These are phyloP conservation scores for Pavo muticus DNA, from an alignment of 2,113 vertebrate genomes.

Conservation along the genomic window DNA sequence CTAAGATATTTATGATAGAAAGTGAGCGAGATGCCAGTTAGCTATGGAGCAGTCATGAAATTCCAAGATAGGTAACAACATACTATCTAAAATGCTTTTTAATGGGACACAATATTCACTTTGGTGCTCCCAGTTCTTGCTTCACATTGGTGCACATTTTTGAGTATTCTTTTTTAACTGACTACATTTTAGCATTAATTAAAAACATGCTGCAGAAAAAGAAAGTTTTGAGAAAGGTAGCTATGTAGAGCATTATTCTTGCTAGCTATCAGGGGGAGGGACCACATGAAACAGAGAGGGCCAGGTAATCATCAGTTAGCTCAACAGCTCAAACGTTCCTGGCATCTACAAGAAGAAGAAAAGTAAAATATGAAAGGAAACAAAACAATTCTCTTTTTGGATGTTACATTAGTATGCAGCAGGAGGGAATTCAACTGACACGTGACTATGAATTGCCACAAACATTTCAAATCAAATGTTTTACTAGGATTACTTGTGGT, in stretches of 20 bases:
- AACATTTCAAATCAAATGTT: background rate
- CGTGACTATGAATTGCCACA: background rate
- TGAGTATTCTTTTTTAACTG: background rate
- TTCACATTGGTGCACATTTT: background rate
- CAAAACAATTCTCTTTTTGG: background rate
- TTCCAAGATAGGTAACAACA: background rate
- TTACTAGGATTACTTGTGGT: background rate
- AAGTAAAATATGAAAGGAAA: constrained; percentile 22
- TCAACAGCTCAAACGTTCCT: constrained; percentile 44
- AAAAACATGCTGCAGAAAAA: background rate
- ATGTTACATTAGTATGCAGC: background rate
- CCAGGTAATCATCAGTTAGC: constrained; percentile 12
- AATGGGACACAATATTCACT: background rate
- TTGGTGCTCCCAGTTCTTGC: background rate
- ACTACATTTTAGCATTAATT: background rate
- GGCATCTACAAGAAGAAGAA: constrained; percentile 39
- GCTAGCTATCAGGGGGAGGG: constrained; percentile 29
- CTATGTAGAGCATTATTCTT: background rate
- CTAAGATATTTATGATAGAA: background rate
- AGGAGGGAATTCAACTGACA: constrained; percentile 2
- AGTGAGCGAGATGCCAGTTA: background rate
- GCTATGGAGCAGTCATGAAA: background rate
- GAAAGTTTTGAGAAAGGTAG: background rate
- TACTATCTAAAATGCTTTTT: background rate
- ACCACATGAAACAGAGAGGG: background rate